Percentiles rank a stretch among this genome's conserved stretches.
phyloP scores from a whole-genome alignment of 2,113 vertebrate genomes.

The Narcine bancroftii region DNA sequence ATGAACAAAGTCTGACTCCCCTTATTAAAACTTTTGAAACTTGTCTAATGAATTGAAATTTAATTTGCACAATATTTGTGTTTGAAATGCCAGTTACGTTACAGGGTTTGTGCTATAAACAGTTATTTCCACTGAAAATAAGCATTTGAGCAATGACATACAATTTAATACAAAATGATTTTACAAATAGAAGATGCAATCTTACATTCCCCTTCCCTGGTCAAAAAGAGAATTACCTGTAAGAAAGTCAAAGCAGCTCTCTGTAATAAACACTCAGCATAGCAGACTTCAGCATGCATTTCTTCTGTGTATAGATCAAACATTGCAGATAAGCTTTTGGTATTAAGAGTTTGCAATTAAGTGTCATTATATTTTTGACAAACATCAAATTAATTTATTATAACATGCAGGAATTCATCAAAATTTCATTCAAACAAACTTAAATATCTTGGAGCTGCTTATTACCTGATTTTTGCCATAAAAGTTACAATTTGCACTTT shows the following conservation, averaged over 20 bases:
- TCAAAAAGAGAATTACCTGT: conserved; percentile 62
- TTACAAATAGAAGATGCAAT: not conserved
- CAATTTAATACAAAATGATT: not conserved
- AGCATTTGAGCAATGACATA: not conserved
- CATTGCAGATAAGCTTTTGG: not conserved
- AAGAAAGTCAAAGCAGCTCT: conserved; percentile 94
- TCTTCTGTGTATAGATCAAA: conserved; percentile 65
- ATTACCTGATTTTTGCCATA: not conserved
- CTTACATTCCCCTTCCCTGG: not conserved
- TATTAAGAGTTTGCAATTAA: not conserved
- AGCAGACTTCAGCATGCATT: conserved; percentile 93
- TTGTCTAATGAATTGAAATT: not conserved
- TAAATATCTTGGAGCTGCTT: not conserved
- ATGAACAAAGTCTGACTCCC: not conserved
- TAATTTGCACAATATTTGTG: not conserved
- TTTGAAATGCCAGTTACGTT: not conserved
- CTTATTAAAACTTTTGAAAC: not conserved
- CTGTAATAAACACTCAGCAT: conserved; percentile 92
- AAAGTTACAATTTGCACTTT: not conserved
- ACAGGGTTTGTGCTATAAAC: not conserved
- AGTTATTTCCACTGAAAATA: not conserved
- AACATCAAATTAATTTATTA: not conserved
- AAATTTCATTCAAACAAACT: not conserved
- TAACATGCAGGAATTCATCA: conserved; percentile 4
- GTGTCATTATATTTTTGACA: conserved; percentile 8